Percentiles rank a stretch among this genome's conserved stretches.
Evolutionary conservation across 1,140 invertebrate genomes (phyloP).

Genomic region (Drosophila ogumai): DNA sequence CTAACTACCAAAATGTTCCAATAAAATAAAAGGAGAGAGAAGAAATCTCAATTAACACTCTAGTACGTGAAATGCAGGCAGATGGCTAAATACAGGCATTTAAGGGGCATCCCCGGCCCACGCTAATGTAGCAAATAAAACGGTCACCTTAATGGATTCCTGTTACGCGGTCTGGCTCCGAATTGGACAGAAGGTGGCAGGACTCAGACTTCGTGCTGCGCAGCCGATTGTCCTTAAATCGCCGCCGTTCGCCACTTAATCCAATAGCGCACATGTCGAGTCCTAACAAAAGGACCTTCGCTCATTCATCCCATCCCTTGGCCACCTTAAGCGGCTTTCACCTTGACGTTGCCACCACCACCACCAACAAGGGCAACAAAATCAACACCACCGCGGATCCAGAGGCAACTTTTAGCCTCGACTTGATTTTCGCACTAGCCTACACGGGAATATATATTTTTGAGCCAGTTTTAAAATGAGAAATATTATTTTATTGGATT

Average conservation of each 20-base stretch:
- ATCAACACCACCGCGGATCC: slow-evolving; percentile 29
- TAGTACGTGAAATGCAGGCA: slow-evolving; percentile 63
- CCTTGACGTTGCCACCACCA: slow-evolving; percentile 72
- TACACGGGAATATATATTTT: slow-evolving; percentile 12
- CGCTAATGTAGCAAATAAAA: slow-evolving; percentile 79
- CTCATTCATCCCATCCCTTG: slow-evolving; percentile 12
- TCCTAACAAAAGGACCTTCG: slow-evolving; percentile 57
- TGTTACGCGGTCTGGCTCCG: slow-evolving; percentile 80
- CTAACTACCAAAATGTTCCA: slow-evolving; percentile 34
- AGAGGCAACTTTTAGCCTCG: slow-evolving; percentile 14
- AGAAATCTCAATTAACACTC: slow-evolving; percentile 74
- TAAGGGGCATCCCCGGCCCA: slow-evolving; percentile 67
- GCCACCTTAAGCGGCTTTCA: slow-evolving; percentile 80
- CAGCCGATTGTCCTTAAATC: slow-evolving; percentile 80
- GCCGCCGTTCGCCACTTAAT: slow-evolving; percentile 76
- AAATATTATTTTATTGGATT: background rate
- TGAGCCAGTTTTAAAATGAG: background rate
- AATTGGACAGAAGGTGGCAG: slow-evolving; percentile 78
- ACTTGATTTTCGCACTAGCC: slow-evolving; percentile 65
- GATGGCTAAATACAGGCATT: slow-evolving; percentile 80
- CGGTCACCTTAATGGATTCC: slow-evolving; percentile 81
- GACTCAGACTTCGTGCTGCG: slow-evolving; percentile 58
- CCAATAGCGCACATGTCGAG: slow-evolving; percentile 82
- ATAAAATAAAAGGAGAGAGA: slow-evolving; percentile 21
- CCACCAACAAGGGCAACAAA: slow-evolving; percentile 56